Conservation (phyloP, 2,888 invertebrate species). For the Lepidochitona cinerea region DNA sequence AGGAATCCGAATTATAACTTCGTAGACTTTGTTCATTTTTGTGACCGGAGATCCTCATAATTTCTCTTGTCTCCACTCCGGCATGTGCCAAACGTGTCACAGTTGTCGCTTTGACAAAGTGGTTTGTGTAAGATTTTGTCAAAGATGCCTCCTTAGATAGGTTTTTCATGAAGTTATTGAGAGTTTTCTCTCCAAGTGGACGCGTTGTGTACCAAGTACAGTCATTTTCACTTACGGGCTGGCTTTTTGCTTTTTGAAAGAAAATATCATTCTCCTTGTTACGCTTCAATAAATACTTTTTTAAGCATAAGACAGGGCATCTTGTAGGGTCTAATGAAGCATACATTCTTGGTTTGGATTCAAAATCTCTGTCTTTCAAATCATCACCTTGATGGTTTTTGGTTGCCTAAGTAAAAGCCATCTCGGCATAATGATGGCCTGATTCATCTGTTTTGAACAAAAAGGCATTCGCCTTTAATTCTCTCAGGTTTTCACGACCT, state of each 20-base stretch:
- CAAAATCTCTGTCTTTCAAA: slow-evolving; percentile 3
- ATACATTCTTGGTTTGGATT: slow-evolving; percentile 19
- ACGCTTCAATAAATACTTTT: slow-evolving; percentile 13
- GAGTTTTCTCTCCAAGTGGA: slow-evolving; percentile 8
- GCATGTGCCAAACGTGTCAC: slow-evolving; percentile 10
- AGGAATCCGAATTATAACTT: background rate
- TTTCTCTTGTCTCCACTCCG: background rate
- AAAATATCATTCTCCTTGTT: slow-evolving; percentile 4
- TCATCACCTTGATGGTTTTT: slow-evolving; percentile 18
- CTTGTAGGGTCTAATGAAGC: background rate
- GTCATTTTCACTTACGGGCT: background rate
- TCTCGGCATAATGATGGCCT: no score
- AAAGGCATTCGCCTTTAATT: slow-evolving; percentile 11
- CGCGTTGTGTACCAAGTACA: slow-evolving; percentile 6
- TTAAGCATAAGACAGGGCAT: slow-evolving; percentile 12
- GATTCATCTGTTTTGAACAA: slow-evolving; percentile 11
- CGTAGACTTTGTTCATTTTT: background rate
- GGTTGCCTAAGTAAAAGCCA: slow-evolving; percentile 16
- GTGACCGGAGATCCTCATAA: background rate
- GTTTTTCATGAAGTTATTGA: slow-evolving; percentile 12
- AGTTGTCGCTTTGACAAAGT: slow-evolving; percentile 21
- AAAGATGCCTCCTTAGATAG: slow-evolving; percentile 17
- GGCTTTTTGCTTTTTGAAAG: slow-evolving; percentile 12
- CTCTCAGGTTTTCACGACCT: slow-evolving; percentile 16
- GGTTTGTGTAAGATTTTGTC: slow-evolving; percentile 14